Conservation (phyloP, 2,888 invertebrate genomes). For the Andrena marginata region DNA sequence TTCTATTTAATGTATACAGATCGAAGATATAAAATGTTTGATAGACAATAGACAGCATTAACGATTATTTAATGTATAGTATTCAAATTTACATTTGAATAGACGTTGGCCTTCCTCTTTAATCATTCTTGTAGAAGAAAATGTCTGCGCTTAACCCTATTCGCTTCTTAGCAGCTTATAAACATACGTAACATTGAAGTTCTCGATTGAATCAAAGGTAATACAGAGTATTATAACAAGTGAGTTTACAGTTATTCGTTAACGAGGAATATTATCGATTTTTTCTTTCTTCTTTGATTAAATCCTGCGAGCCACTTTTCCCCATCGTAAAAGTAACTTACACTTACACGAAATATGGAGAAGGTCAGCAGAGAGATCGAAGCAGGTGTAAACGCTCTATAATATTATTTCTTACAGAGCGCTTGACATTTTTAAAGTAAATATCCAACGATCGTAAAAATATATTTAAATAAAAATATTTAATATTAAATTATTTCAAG, state of each 20-base stretch:
- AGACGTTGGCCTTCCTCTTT: conserved; percentile 58
- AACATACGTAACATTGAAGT: conserved; percentile 69
- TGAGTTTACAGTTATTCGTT: conserved; percentile 8
- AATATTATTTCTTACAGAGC: conserved; percentile 24
- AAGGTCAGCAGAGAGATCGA: conserved; percentile 45
- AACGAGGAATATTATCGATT: conserved; percentile 6
- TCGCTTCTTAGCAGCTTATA: conserved; percentile 47
- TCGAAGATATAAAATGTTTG: conserved; percentile 80
- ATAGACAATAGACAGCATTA: conserved; percentile 80
- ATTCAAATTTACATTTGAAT: conserved; percentile 64
- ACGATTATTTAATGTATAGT: conserved; percentile 74
- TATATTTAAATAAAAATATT: background rate
- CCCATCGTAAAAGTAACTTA: conserved; percentile 48
- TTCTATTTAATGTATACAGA: conserved; percentile 81
- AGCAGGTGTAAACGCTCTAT: conserved; percentile 42
- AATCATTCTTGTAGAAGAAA: conserved; percentile 50
- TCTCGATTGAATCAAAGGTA: conserved; percentile 71
- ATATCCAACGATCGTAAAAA: background rate
- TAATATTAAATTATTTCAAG: background rate
- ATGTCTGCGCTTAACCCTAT: conserved; percentile 24
- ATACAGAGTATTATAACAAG: conserved; percentile 52
- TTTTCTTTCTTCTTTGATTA: conserved; percentile 44
- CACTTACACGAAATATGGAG: conserved; percentile 63
- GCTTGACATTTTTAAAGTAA: background rate
- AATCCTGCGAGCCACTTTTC: conserved; percentile 55